Base-by-base conservation (phyloP, 2,888 invertebrate species). In the Diplazon laetatorius region DNA sequence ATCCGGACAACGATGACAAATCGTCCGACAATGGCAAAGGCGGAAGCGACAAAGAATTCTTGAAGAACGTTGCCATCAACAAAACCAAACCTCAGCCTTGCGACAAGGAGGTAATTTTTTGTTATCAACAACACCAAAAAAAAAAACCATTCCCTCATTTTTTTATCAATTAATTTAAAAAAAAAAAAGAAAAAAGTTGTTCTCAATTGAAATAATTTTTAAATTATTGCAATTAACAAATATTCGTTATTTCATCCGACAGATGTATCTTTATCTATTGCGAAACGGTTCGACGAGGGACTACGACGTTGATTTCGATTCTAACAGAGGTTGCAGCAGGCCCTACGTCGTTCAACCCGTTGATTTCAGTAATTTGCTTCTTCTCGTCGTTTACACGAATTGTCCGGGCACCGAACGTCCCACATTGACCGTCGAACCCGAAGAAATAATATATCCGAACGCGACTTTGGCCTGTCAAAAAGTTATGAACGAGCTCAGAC, bases 11-110 rank as follows among this genome's bases (percentile, higher is more conserved):
- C 55, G 82, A 82, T 1, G 86, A 85, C 0, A 86, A 84, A 57
- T 75, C 82, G 8, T 79, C 91, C 55, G 85, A 90, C 1, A 89
- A 91, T n/a, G 89, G 90, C 60, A 93, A 93, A 80, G 92, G 91
- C 75, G 71, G 91, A 75, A 68, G 72, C 0, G 91, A 92, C 80
- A 89, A 92, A 83, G 92, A 93, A 85, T 93, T 94, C 88, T 94
- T 95, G 82, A 93, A 93, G 79, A 91, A 93, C 8, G 93, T 95
- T 1, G 92, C 94, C 62, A 94, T 96, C 84, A 95, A 95, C 83
- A 93, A 96, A 86, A 97, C 97, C 0, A 93, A 95, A 52, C 96
- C 96, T 0, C 95, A 96, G 71, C 95, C 97, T 3, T 98, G 97
- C 89, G 97, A 97, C 89, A 93, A 96, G 89, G 94, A 96, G 89